Conservation (phyloP, 2,113 vertebrate genomes). For the Lophotis ruficrista region DNA sequence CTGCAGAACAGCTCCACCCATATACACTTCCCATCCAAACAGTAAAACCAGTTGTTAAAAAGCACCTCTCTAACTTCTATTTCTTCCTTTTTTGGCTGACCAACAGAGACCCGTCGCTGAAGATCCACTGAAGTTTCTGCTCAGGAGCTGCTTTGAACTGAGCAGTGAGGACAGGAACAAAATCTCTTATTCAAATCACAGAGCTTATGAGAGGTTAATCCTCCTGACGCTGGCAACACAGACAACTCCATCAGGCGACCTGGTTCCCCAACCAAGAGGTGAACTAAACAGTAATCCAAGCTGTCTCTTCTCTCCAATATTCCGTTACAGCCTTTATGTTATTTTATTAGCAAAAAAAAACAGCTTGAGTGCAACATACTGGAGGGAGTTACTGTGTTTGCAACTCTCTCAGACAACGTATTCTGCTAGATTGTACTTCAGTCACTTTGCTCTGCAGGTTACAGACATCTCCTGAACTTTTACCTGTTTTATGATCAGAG, state of each 20-base stretch:
- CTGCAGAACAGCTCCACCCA: not conserved
- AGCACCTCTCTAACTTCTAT: not conserved
- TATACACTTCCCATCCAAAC: not conserved
- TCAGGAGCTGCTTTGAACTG: conserved; percentile 60
- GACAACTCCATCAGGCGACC: conserved; percentile 55
- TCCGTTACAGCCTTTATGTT: not conserved
- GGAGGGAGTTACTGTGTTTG: not conserved
- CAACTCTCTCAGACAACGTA: not conserved
- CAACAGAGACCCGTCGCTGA: not conserved
- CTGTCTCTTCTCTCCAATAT: not conserved
- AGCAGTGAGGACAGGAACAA: conserved; percentile 63
- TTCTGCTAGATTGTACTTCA: not conserved
- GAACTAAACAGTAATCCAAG: not conserved
- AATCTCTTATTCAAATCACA: conserved; percentile 65
- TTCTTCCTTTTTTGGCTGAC: not conserved
- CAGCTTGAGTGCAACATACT: not conserved
- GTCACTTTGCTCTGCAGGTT: not conserved
- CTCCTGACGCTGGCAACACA: conserved; percentile 56
- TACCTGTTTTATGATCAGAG: not conserved
- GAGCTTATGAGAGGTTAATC: conserved; percentile 76
- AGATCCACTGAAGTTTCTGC: conserved; percentile 4
- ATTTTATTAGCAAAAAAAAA: not conserved
- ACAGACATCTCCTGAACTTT: not conserved
- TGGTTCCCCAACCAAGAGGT: conserved; percentile 47
- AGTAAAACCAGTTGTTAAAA: not conserved